These are phyloP conservation scores for Uloborus diversus DNA, from an alignment of 1,140 invertebrate species.

Conservation along the genomic window DNA sequence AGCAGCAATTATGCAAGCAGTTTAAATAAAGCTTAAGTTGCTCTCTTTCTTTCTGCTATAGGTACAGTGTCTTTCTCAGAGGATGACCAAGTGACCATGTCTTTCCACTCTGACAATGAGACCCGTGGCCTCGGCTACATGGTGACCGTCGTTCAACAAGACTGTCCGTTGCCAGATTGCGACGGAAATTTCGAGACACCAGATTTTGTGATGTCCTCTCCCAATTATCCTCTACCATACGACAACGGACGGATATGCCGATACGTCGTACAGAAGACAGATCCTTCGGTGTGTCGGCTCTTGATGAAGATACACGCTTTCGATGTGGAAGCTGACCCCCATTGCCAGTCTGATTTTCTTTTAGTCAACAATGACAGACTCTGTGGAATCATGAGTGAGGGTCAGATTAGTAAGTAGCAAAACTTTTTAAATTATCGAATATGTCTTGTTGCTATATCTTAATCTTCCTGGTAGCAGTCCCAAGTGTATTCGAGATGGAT, in stretches of 20 bases:
- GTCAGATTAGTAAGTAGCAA: constrained; percentile 54
- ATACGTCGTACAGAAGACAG: constrained; percentile 27
- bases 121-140: constrained; percentile 45
- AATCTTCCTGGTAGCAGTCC: too few relatives aligned
- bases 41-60: not conserved
- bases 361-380: constrained; percentile 30
- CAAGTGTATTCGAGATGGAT: too few relatives aligned
- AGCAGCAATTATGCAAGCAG: too few relatives aligned
- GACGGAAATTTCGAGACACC: constrained; percentile 8
- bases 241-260: constrained; percentile 45
- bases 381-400: constrained; percentile 33
- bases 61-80: constrained; percentile 42
- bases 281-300: constrained; percentile 32
- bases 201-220: constrained; percentile 29
- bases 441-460: too few relatives aligned
- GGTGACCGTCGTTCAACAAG: constrained; percentile 54
- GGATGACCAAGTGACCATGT: constrained; percentile 47
- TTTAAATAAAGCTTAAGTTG: too few relatives aligned
- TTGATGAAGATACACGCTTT: constrained; percentile 31
- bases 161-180: constrained; percentile 43
- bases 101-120: constrained; percentile 53
- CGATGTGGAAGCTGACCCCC: constrained; percentile 46
- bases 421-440: too few relatives aligned
- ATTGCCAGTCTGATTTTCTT: constrained; percentile 43
- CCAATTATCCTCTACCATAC: constrained; percentile 50